Base-by-base conservation (phyloP, 2,113 vertebrate genomes). In the Corythornis vintsioides region DNA sequence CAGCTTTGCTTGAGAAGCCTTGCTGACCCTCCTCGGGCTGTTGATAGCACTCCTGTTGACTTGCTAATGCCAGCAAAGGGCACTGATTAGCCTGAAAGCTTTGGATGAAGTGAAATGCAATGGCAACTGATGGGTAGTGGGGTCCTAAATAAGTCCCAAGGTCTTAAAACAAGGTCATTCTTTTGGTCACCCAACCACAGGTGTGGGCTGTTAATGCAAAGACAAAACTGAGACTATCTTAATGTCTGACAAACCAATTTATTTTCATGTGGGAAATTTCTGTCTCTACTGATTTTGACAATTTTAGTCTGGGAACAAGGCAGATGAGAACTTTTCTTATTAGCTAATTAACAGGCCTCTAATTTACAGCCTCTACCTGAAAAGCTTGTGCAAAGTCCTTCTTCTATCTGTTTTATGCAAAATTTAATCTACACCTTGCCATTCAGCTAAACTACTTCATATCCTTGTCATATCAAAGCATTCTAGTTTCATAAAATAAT, bases 1-100 rank as follows among this genome's bases (percentile, higher is more conserved):
- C 0, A 0, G 45, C 73, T 81, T 65, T 50, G 1, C 67, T 71
- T 1, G 0, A n/a, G 33, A 28, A n/a, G 25, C n/a, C 66, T 88
- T 22, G 3, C 71, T 81, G 77, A 35, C 72, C 57, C 64, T 74
- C 38, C 82, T 40, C 2, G 0, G 42, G 63, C 83, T 67, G 66
- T 35, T 38, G 79, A 45, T 92, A 67, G 59, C 38, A 3, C 43
- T 60, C 57, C 75, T 56, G 31, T 56, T 52, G 83, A 38, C 57
- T 83, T 64, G 18, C 21, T 75, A 10, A 67, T 21, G 29, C 63
- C 40, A 64, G 57, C 91, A 56, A 66, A 82, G 83, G 67, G 84
- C 78, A 84, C 78, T 40, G 74, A 73, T 77, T 31, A 66, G 15
- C 25, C 86, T 76, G 75, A 33, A 65, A 60, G 63, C 65, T 73